phyloP scores from a whole-genome alignment of 2,797 vertebrate species.

The Percopsis omiscomaycus region DNA sequence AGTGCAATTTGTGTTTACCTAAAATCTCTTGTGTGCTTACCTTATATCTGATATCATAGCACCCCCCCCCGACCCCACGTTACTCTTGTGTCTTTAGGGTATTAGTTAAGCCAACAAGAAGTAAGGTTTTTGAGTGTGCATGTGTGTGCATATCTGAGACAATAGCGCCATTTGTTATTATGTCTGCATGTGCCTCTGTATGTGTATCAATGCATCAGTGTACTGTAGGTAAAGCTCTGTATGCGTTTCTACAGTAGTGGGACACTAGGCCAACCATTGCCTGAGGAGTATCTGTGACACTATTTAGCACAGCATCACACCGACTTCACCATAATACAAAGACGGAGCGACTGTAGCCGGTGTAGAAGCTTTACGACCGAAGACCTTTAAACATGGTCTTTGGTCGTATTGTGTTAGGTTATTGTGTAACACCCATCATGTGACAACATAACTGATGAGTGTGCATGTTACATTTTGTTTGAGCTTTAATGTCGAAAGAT shows the following conservation, averaged over 20 bases:
- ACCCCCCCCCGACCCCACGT: too few relatives aligned
- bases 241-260: slow-evolving; percentile 33
- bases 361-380: neutral
- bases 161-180: too few relatives aligned
- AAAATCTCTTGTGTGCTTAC: too few relatives aligned
- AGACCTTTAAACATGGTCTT: neutral
- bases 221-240: neutral
- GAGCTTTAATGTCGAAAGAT: too few relatives aligned
- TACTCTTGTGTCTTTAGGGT: too few relatives aligned
- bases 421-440: neutral
- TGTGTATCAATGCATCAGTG: too few relatives aligned
- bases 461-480: too few relatives aligned
- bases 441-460: too few relatives aligned
- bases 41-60: too few relatives aligned
- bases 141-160: neutral
- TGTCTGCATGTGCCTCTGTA: neutral
- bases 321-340: slow-evolving; percentile 7
- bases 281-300: slow-evolving; percentile 63
- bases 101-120: too few relatives aligned
- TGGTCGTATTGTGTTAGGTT: neutral
- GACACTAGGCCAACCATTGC: slow-evolving; percentile 65
- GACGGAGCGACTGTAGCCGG: neutral
- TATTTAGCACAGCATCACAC: slow-evolving; percentile 43
- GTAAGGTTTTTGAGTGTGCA: slow-evolving; percentile 1
- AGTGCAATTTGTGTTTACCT: too few relatives aligned